phyloP scores from a whole-genome alignment of 2,888 invertebrate genomes.

The Odontomyia ornata region DNA sequence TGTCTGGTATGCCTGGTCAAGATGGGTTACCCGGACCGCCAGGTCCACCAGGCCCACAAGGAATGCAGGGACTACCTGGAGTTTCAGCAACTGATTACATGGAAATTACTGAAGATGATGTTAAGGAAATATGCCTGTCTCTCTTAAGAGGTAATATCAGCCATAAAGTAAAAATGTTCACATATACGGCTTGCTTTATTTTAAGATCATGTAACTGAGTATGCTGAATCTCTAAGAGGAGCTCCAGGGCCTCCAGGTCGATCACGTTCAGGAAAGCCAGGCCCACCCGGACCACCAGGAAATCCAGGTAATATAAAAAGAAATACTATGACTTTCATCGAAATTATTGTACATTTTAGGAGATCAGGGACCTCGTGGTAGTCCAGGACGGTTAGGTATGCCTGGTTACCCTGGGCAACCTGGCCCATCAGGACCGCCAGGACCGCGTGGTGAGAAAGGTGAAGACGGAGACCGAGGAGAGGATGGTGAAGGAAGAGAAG shows the following conservation, averaged over 20 bases:
- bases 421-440: conserved; percentile 69
- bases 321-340: background rate
- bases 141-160: conserved; percentile 73
- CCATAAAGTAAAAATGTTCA: background rate
- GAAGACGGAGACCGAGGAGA: conserved; percentile 77
- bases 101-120: conserved; percentile 68
- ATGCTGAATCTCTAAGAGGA: conserved; percentile 70
- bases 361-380: conserved; percentile 67
- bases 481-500: conserved; percentile 78
- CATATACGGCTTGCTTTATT: conserved; percentile 39
- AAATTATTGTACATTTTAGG: conserved; percentile 60
- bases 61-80: conserved; percentile 71
- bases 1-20: conserved; percentile 69
- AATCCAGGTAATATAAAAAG: conserved; percentile 70
- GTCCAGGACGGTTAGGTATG: conserved; percentile 74
- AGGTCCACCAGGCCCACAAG: conserved; percentile 69
- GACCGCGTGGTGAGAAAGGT: conserved; percentile 70
- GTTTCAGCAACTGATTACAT: background rate
- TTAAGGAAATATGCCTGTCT: conserved; percentile 82
- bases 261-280: conserved; percentile 74
- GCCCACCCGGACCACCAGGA: conserved; percentile 69
- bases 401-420: conserved; percentile 76
- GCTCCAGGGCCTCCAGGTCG: conserved; percentile 74
- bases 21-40: conserved; percentile 67
- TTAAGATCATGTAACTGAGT: conserved; percentile 78